phyloP scores from a whole-genome alignment of 2,113 vertebrate genomes.

The Xenopus laevis region DNA sequence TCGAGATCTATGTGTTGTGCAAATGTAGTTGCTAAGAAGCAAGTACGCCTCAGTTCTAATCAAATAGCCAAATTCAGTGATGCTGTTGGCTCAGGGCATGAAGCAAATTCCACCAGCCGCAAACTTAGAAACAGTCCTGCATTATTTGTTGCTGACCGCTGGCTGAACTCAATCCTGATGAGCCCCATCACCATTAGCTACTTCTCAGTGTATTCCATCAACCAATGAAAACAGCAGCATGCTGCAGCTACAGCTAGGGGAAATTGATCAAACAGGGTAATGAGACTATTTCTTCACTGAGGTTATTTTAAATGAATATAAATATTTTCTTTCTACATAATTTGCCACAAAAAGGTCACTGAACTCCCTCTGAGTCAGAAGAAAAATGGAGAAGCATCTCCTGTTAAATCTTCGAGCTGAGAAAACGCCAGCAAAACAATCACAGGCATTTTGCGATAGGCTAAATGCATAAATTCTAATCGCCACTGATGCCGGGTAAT shows the following conservation, averaged over 20 bases:
- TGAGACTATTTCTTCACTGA: constrained; percentile 80
- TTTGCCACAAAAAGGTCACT: constrained; percentile 81
- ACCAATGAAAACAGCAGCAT: constrained; percentile 74
- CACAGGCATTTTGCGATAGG: constrained; percentile 60
- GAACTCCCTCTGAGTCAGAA: constrained; percentile 74
- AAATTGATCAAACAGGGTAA: constrained; percentile 85
- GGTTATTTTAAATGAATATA: constrained; percentile 88
- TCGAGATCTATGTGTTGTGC: constrained; percentile 70
- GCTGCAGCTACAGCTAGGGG: constrained; percentile 75
- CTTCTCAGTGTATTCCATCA: constrained; percentile 79
- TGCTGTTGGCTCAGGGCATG: constrained; percentile 77
- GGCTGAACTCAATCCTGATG: constrained; percentile 83
- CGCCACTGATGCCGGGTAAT: constrained; percentile 64
- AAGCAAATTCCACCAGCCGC: constrained; percentile 83
- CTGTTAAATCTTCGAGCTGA: constrained; percentile 69
- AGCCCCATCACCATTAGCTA: constrained; percentile 81
- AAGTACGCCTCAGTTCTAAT: constrained; percentile 80
- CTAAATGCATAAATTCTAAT: constrained; percentile 67
- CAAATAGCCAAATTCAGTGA: constrained; percentile 81
- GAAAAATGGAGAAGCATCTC: constrained; percentile 71
- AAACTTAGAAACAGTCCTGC: constrained; percentile 86
- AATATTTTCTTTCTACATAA: constrained; percentile 87
- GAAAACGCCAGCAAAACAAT: constrained; percentile 67
- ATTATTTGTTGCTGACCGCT: constrained; percentile 88
- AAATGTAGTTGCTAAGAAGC: constrained; percentile 82